Evolutionary conservation across 2,797 vertebrate species (phyloP).

Genomic region (Darevskia mixta): DNA sequence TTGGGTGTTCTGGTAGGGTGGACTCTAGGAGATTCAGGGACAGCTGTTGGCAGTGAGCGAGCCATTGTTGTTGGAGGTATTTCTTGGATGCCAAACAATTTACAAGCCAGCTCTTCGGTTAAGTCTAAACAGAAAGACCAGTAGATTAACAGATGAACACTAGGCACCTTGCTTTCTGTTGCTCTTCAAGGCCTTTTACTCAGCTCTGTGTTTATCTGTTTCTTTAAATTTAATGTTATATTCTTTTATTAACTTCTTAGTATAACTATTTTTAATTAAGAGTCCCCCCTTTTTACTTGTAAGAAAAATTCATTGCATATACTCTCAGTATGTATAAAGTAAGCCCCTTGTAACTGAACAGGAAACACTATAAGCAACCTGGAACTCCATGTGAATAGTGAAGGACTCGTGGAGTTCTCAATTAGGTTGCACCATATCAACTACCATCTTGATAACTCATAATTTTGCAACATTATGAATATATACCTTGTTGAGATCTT

Average conservation of each 20-base stretch:
- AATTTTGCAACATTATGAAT: not conserved
- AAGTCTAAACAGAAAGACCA: conserved; percentile 45
- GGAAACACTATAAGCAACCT: not conserved
- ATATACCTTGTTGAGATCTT: conserved; percentile 78
- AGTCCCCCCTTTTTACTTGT: not conserved
- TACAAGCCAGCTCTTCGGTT: conserved; percentile 62
- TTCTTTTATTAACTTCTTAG: not conserved
- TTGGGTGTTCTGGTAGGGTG: conserved; percentile 76
- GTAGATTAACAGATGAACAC: conserved; percentile 12
- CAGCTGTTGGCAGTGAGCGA: conserved; percentile 82
- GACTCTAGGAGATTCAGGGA: conserved; percentile 82
- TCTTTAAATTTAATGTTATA: not conserved
- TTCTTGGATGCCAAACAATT: conserved; percentile 59
- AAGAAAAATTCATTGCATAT: not conserved
- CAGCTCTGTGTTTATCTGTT: not conserved
- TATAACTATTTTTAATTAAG: not conserved
- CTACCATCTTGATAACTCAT: not conserved
- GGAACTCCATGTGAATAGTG: not conserved
- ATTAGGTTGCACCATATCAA: not conserved
- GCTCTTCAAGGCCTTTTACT: not conserved
- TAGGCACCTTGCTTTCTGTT: not conserved
- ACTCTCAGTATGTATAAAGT: not conserved
- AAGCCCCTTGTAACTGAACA: not conserved
- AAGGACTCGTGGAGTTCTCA: not conserved
- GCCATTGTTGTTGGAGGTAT: conserved; percentile 71